These are phyloP conservation scores for Brenthis ino DNA, from an alignment of 2,888 invertebrate species.

Conservation along the genomic window DNA sequence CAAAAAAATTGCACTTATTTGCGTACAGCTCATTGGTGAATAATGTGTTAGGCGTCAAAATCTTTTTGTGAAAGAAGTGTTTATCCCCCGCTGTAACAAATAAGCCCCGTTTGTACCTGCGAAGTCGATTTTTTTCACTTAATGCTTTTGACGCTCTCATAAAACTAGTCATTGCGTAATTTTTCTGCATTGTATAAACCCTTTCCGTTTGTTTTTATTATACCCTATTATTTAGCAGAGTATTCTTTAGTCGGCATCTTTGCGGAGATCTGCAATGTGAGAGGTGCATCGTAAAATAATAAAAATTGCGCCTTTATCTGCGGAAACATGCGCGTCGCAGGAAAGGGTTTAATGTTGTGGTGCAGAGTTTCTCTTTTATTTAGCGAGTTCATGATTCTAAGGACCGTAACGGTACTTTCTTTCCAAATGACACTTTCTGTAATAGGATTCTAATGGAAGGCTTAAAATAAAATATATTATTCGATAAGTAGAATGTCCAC, in stretches of 20 bases:
- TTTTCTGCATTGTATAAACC: conserved; percentile 80
- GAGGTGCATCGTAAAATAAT: conserved; percentile 71
- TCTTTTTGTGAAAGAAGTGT: conserved; percentile 38
- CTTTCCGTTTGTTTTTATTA: conserved; percentile 81
- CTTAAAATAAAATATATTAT: conserved; percentile 46
- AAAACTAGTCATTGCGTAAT: conserved; percentile 78
- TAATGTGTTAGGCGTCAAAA: conserved; percentile 36
- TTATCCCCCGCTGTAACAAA: conserved; percentile 50
- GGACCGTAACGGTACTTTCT: conserved; percentile 69
- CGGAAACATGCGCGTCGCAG: conserved; percentile 63
- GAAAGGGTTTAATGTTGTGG: conserved; percentile 74
- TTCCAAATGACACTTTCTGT: conserved; percentile 60
- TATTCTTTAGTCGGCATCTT: conserved; percentile 67
- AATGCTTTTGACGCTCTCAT: conserved; percentile 54
- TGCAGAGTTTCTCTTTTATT: conserved; percentile 67
- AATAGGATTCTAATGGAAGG: conserved; percentile 57
- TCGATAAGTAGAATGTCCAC: conserved; percentile 64
- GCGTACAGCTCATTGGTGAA: conserved; percentile 63
- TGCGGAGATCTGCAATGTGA: conserved; percentile 74
- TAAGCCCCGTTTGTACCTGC: conserved; percentile 71
- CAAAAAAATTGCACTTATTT: conserved; percentile 66
- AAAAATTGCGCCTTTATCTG: conserved; percentile 77
- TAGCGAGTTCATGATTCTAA: conserved; percentile 47
- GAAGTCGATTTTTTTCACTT: conserved; percentile 63
- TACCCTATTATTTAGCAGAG: conserved; percentile 65